A percentile compares a stretch with the other conserved stretches of the same genome.
phyloP scores from a whole-genome alignment of 1,140 invertebrate genomes.

The Zaprionus vittiger region DNA sequence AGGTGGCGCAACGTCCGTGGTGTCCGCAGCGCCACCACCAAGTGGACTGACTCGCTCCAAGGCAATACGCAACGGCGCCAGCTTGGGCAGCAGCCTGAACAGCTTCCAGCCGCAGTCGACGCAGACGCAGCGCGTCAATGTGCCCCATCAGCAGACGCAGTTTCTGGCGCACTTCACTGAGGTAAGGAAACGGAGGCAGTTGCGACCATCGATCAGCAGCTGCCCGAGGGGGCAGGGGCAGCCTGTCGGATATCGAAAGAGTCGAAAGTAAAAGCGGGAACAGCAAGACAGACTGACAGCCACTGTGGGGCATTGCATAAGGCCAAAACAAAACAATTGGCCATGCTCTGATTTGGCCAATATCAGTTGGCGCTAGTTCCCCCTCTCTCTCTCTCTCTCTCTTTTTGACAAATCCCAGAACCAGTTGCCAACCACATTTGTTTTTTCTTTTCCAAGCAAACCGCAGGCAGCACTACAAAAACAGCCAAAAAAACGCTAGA shows the following conservation, averaged over 20 bases:
- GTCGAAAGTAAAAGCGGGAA: neutral
- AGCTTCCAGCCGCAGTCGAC: constrained; percentile 61
- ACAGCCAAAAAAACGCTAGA: neutral
- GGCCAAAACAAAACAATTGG: constrained; percentile 72
- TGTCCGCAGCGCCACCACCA: constrained; percentile 42
- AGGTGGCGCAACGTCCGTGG: constrained; percentile 27
- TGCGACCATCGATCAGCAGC: constrained; percentile 18
- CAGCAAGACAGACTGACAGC: constrained; percentile 22
- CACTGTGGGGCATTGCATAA: constrained; percentile 64
- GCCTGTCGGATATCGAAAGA: constrained; percentile 36
- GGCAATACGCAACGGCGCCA: constrained; percentile 64
- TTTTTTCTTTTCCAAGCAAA: constrained; percentile 9
- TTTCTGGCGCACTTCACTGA: constrained; percentile 80
- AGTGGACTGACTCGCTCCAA: constrained; percentile 73
- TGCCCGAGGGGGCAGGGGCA: constrained; percentile 3
- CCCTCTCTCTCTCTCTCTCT: constrained; percentile 3
- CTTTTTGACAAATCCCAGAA: constrained; percentile 51
- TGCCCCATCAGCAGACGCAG: constrained; percentile 80
- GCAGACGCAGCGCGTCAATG: constrained; percentile 64
- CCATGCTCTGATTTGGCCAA: constrained; percentile 79
- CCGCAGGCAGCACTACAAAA: neutral
- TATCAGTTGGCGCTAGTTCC: constrained; percentile 47
- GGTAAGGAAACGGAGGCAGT: constrained; percentile 37
- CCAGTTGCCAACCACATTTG: constrained; percentile 59
- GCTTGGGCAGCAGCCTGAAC: constrained; percentile 60